Conservation (phyloP, 2,888 invertebrate species). For the Caenorhabditis sp. region DNA sequence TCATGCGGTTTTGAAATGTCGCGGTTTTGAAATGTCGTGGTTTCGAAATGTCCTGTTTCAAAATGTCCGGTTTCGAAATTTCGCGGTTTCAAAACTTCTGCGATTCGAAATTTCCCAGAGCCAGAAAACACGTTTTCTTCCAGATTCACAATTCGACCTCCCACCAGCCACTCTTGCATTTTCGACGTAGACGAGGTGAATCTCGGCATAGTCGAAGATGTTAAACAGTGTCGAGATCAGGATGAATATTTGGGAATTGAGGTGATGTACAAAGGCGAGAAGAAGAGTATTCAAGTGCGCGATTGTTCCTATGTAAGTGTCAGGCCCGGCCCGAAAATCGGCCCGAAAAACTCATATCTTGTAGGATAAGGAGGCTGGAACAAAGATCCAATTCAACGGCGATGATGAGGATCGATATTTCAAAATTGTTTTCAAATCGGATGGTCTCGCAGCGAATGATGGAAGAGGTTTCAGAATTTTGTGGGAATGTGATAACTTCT, state of each 20-base stretch:
- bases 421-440: constrained; percentile 48
- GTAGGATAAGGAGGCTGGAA: neutral
- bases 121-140: too few relatives aligned
- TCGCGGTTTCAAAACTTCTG: too few relatives aligned
- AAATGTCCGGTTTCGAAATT: too few relatives aligned
- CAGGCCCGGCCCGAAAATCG: neutral
- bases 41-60: too few relatives aligned
- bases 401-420: constrained; percentile 22
- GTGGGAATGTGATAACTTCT: constrained; percentile 55
- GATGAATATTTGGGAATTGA: constrained; percentile 44
- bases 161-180: constrained; percentile 44
- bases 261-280: constrained; percentile 4
- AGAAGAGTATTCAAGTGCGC: constrained; percentile 12
- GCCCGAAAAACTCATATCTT: neutral
- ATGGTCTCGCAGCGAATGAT: constrained; percentile 48
- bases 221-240: constrained; percentile 7
- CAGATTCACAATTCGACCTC: constrained; percentile 53
- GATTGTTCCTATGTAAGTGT: constrained; percentile 36
- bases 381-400: neutral
- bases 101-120: too few relatives aligned
- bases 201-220: constrained; percentile 8
- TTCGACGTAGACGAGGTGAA: constrained; percentile 36
- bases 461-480: constrained; percentile 57
- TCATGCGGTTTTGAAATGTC: too few relatives aligned
- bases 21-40: too few relatives aligned